Conservation (phyloP, 2,888 invertebrate species). For the Tanypteryx hageni region DNA sequence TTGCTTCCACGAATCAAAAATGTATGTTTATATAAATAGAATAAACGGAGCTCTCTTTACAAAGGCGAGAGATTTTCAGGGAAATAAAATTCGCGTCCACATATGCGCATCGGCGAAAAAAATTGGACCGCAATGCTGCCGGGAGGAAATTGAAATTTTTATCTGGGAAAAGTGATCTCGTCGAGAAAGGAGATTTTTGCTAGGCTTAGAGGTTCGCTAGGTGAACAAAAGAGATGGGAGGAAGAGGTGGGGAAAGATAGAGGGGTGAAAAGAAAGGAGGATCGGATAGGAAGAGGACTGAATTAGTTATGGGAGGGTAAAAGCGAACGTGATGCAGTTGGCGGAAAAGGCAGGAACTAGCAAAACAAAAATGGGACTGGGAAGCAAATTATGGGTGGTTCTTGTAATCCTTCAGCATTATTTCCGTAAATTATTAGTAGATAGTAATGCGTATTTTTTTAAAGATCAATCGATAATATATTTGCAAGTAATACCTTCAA, state of each 20-base stretch:
- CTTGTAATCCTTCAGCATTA: too few relatives aligned
- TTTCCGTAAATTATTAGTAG: too few relatives aligned
- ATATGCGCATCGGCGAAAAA: not conserved
- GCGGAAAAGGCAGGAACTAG: not conserved
- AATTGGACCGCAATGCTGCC: not conserved
- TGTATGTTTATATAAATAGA: too few relatives aligned
- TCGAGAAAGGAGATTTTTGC: not conserved
- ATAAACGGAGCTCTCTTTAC: not conserved
- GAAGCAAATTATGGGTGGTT: too few relatives aligned
- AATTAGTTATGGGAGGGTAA: not conserved
- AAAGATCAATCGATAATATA: too few relatives aligned
- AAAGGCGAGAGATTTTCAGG: not conserved
- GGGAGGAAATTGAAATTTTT: conserved; percentile 25
- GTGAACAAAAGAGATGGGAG: not conserved
- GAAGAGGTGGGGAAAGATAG: not conserved
- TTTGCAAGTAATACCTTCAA: too few relatives aligned
- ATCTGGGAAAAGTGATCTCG: conserved; percentile 2
- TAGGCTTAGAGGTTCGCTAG: not conserved
- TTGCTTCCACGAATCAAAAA: too few relatives aligned
- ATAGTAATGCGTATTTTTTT: too few relatives aligned
- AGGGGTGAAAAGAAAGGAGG: not conserved
- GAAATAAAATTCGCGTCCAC: conserved; percentile 13
- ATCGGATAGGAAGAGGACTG: not conserved
- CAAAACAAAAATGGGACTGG: too few relatives aligned
- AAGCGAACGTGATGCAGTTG: not conserved